phyloP scores from a whole-genome alignment of 2,113 vertebrate species.

The Mobula birostris region DNA sequence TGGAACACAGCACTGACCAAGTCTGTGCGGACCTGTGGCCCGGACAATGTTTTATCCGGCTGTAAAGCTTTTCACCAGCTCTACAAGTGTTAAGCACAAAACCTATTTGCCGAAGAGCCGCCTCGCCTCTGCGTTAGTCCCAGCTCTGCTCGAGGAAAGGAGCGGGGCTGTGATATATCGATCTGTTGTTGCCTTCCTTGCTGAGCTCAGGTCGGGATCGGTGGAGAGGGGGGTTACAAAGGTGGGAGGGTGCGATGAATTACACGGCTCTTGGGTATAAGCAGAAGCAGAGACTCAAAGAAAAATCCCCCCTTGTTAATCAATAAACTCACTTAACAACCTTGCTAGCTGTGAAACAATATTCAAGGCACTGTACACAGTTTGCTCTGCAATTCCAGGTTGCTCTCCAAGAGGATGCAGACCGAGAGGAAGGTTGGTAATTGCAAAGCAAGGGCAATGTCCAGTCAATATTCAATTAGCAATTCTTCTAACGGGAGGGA shows the following conservation, averaged over 20 bases:
- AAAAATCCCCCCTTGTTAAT: background rate
- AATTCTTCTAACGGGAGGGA: background rate
- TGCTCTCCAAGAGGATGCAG: background rate
- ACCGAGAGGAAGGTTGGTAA: background rate
- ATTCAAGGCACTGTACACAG: background rate
- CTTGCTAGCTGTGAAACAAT: conserved; percentile 22
- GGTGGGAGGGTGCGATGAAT: background rate
- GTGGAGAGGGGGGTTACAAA: background rate
- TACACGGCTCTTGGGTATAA: background rate
- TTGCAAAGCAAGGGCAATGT: background rate
- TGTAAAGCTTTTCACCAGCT: background rate
- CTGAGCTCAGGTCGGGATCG: background rate
- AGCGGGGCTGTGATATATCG: background rate
- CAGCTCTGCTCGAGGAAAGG: background rate
- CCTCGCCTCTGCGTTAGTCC: background rate
- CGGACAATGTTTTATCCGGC: no score
- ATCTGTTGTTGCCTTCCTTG: background rate
- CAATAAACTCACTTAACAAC: conserved; percentile 14
- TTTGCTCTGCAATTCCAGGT: background rate
- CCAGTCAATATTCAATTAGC: background rate
- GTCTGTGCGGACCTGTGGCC: no score
- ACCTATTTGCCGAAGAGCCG: background rate
- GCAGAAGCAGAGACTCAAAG: background rate
- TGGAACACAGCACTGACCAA: no score
- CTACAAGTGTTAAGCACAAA: background rate